A percentile compares a stretch with the other conserved stretches of the same genome.
Conservation (phyloP, 2,888 invertebrate genomes). For the Colletes collaris region DNA sequence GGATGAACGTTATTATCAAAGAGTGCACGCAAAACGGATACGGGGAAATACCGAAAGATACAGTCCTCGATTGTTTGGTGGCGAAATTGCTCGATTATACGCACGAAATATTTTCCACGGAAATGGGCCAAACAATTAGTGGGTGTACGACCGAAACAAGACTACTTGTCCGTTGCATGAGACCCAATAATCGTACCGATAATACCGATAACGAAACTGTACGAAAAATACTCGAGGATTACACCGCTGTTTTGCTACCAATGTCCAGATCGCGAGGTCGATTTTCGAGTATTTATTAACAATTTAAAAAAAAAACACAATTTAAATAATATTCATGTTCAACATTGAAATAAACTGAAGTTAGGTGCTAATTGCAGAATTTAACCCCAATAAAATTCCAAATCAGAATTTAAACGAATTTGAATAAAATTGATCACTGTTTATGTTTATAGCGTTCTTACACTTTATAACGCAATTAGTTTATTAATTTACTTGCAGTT, state of each 20-base stretch:
- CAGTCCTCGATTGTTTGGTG: constrained; percentile 72
- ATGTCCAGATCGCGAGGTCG: constrained; percentile 32
- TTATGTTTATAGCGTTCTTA: too few species aligned
- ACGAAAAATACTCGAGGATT: constrained; percentile 59
- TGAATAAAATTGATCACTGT: background rate
- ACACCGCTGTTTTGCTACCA: constrained; percentile 37
- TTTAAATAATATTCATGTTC: background rate
- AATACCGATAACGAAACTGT: constrained; percentile 58
- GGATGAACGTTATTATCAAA: constrained; percentile 74
- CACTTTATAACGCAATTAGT: too few species aligned
- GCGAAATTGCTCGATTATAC: constrained; percentile 69
- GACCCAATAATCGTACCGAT: constrained; percentile 50
- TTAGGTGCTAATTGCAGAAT: background rate
- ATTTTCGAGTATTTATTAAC: constrained; percentile 7
- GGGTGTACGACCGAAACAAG: constrained; percentile 41
- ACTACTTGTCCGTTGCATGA: constrained; percentile 54
- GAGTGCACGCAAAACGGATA: constrained; percentile 72
- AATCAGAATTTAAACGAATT: background rate
- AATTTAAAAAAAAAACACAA: background rate
- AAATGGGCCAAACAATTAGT: background rate
- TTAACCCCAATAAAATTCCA: constrained; percentile 19
- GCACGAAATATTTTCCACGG: constrained; percentile 36
- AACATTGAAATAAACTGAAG: constrained; percentile 4
- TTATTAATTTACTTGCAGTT: background rate
- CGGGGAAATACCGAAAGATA: constrained; percentile 68